A percentile compares a stretch with the other conserved stretches of the same genome.
These are phyloP conservation scores for Cheilosia soror DNA, from an alignment of 2,888 invertebrate species.

Conservation along the genomic window DNA sequence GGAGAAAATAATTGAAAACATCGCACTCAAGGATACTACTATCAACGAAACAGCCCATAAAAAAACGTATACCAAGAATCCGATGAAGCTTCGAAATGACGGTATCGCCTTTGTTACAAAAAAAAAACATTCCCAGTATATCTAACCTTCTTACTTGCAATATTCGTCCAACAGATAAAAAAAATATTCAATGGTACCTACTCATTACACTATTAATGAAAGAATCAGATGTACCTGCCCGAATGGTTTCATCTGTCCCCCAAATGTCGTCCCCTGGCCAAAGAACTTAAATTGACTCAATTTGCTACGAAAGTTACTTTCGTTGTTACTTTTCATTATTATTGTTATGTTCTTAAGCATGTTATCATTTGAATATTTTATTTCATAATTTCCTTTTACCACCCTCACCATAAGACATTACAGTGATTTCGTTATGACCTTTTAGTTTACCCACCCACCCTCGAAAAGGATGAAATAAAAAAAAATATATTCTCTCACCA, in stretches of 20 bases:
- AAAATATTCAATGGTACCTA: not conserved
- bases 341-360: slow-evolving; percentile 59
- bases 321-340: slow-evolving; percentile 50
- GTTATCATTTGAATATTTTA: slow-evolving; percentile 61
- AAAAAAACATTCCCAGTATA: not conserved
- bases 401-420: slow-evolving; percentile 58
- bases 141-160: not conserved
- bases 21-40: not conserved
- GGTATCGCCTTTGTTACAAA: too few relatives aligned
- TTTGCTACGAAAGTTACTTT: slow-evolving; percentile 60
- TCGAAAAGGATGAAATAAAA: slow-evolving; percentile 62
- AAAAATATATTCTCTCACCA: slow-evolving; percentile 34
- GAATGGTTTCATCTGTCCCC: slow-evolving; percentile 3
- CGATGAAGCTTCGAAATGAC: too few relatives aligned
- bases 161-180: not conserved
- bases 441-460: slow-evolving; percentile 38
- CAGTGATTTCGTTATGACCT: slow-evolving; percentile 14
- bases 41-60: too few relatives aligned
- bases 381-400: slow-evolving; percentile 50
- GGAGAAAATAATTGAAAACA: not conserved
- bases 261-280: slow-evolving; percentile 52
- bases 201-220: slow-evolving; percentile 31
- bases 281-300: slow-evolving; percentile 74
- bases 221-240: slow-evolving; percentile 2
- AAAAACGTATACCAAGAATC: too few relatives aligned